Base-by-base conservation (phyloP, 2,797 vertebrate genomes). In the Protonibea diacanthus region DNA sequence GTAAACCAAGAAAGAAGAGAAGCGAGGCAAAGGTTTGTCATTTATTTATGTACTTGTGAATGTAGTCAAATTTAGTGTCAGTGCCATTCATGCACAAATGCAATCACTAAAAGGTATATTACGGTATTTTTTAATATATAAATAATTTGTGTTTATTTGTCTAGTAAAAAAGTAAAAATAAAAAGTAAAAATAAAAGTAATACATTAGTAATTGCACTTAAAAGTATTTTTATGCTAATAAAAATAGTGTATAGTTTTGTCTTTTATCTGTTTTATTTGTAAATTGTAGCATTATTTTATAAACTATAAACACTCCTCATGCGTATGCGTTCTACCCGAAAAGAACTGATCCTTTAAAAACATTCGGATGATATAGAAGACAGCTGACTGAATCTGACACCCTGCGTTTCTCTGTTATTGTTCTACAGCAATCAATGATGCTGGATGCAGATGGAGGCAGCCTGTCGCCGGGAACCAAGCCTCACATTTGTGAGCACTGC, bases 401-500 rank as follows among this genome's bases (percentile, higher is more conserved):
- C 20, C 2, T 56, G 29, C 72, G 55, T 77, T 66, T 72, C 57
- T 76, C 29, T 1, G 40, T 23, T 67, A 0, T 84, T 62, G 17
- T 77, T 79, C 53, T 14, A 15, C 81, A 88, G 83, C 92, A 96
- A 89, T 95, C 96, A 56, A 81, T 95, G 95, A 95, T 96, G 89
- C 96, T 96, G 91, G 96, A 97, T 78, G 95, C 93, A 70, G 97
- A 98, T 71, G 96, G 96, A 88, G 92, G 96, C 85, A 84, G 94
- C 53, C 91, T 96, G 63, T 98, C 97, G 80, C 97, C 98, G 56
- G 97, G 95, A 88, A 96, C 93, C 92, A 99, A 99, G 93, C 97
- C 97, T 86, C 98, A 99, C 87, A 96, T 98, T 91, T 99, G 98
- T 72, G 97, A 99, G 76, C 97, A 99, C 93, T 99, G 98, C 93